Base-by-base conservation (phyloP, 64 coral and sea anemone species). In the Montipora sp. region DNA sequence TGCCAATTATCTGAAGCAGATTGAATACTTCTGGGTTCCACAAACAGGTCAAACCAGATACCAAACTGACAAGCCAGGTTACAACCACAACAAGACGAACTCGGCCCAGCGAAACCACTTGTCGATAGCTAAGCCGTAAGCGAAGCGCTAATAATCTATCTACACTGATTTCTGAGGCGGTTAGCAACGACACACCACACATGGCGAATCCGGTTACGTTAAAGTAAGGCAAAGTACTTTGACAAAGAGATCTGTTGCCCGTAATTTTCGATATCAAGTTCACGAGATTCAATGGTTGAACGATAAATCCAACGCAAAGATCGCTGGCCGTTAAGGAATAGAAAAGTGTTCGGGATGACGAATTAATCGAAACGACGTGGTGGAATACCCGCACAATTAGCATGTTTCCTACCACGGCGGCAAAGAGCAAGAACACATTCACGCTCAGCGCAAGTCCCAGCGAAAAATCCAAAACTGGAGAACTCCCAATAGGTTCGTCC, bases 131-230 rank as follows among this genome's bases (percentile, higher is more conserved):
- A 0, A 85, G 1, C 46, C n/a, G 49, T 16, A 85, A 72, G 12
- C 82, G 65, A 71, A 85, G 61, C 44, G 82, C 82, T 23, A 85
- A 19, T 3, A 85, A 20, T 19, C 82, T 67, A 49, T 85, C 82
- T 5, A 85, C 63, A 50, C 82, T 85, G 82, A 85, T 85, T 46
- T 85, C 82, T 22, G 82, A 48, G 5, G 82, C 47, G 16, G 82
- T 85, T 14, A 85, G 65, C 15, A 85, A 45, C 11, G 82, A 85
- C 48, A 85, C 46, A 4, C 82, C n/a, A 1, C 36, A 71, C 82
- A 85, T 15, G 18, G 82, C 10, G 43, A 85, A 85, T n/a, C 82
- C 82, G 18, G 50, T 3, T 3, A 85, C 65, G 8, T 85, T 46
- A 19, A 48, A 14, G 49, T 85, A 85, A 67, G 82, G 82, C 15